These are phyloP conservation scores for Catharus fuscescens DNA, from an alignment of 2,113 vertebrate genomes.

Conservation along the genomic window DNA sequence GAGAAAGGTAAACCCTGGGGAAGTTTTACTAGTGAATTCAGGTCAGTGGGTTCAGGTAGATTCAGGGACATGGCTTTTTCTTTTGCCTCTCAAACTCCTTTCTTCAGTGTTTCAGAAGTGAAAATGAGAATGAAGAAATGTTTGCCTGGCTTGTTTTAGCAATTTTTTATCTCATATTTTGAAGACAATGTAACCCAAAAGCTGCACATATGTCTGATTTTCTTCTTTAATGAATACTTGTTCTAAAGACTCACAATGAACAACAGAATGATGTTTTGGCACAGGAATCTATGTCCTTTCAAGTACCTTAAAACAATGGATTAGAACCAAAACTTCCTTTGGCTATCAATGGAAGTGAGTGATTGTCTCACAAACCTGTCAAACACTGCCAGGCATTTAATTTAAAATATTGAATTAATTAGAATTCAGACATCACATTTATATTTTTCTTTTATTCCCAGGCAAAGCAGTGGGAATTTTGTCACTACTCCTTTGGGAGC, in stretches of 20 bases:
- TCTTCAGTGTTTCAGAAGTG: neutral
- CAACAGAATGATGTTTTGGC: neutral
- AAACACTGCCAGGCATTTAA: neutral
- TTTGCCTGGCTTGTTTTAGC: neutral
- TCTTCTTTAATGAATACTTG: neutral
- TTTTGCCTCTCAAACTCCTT: neutral
- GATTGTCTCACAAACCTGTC: neutral
- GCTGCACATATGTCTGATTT: fast-evolving
- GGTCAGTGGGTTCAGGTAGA: neutral
- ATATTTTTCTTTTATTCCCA: neutral
- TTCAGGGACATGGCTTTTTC: neutral
- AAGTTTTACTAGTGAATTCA: neutral
- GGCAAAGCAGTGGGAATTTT: neutral
- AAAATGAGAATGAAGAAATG: neutral
- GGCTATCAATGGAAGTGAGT: neutral
- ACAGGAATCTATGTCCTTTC: neutral
- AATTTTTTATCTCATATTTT: neutral
- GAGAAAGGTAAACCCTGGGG: fast-evolving
- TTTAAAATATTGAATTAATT: neutral
- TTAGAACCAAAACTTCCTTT: neutral
- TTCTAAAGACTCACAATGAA: neutral
- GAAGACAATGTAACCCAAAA: neutral
- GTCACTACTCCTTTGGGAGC: neutral
- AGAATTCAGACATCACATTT: neutral
- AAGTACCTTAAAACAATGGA: neutral